Evolutionary conservation across 2,888 invertebrate genomes (phyloP).

Genomic region (Apeira syringaria): DNA sequence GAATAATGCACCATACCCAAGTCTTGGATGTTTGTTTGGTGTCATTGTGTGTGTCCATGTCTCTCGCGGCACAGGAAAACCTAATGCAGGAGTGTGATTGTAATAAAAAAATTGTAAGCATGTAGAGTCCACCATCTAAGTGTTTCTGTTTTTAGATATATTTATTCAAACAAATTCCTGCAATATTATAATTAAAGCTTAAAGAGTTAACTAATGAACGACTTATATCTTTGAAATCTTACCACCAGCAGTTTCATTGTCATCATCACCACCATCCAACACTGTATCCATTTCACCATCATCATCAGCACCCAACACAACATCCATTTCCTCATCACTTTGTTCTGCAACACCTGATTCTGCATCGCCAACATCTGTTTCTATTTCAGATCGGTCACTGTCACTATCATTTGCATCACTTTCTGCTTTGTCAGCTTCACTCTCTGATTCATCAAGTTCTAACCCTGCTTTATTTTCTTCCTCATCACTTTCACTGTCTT

Average conservation of each 20-base stretch:
- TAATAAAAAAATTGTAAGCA: too few relatives aligned
- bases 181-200: too few relatives aligned
- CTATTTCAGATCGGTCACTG: slow-evolving; percentile 27
- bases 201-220: too few relatives aligned
- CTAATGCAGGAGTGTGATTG: too few relatives aligned
- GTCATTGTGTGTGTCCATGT: too few relatives aligned
- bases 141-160: too few relatives aligned
- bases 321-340: slow-evolving; percentile 30
- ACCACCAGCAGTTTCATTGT: slow-evolving; percentile 5
- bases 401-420: slow-evolving; percentile 28
- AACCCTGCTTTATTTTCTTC: slow-evolving; percentile 9
- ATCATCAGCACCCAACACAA: slow-evolving; percentile 46
- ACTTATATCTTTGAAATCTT: too few relatives aligned
- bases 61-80: too few relatives aligned
- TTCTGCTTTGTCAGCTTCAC: slow-evolving; percentile 26
- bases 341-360: slow-evolving; percentile 25
- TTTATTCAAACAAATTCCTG: too few relatives aligned
- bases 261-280: slow-evolving; percentile 47
- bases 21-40: too few relatives aligned
- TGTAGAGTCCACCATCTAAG: too few relatives aligned
- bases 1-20: too few relatives aligned
- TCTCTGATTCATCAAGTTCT: slow-evolving; percentile 9
- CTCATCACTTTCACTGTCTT: slow-evolving; percentile 30
- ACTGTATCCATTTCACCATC: slow-evolving; percentile 39
- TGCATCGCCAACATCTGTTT: slow-evolving; percentile 26